A percentile compares a stretch with the other conserved stretches of the same genome.
These are phyloP conservation scores for Neoitamus cyanurus DNA, from an alignment of 2,888 invertebrate species.

Conservation along the genomic window DNA sequence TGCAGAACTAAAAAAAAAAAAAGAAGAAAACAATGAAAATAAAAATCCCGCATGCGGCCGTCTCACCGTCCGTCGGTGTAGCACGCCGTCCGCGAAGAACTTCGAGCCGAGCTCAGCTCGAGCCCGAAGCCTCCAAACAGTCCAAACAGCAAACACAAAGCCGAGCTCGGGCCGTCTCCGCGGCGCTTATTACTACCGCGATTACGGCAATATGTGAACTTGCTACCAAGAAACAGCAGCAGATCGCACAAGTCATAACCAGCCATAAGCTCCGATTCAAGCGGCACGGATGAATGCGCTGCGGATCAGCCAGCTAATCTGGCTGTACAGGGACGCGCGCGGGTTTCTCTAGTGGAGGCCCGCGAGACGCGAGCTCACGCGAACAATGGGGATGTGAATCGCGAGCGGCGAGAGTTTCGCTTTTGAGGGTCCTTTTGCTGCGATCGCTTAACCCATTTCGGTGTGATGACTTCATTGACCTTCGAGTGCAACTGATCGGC, in stretches of 20 bases:
- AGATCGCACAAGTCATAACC: not conserved
- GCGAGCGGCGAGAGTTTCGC: not conserved
- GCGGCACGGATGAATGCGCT: conserved; percentile 14
- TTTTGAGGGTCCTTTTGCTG: not conserved
- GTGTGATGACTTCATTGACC: conserved; percentile 16
- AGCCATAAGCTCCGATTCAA: not conserved
- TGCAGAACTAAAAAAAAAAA: conserved; percentile 4
- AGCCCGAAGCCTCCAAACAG: not conserved
- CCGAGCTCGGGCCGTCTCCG: not conserved
- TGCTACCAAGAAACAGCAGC: not conserved
- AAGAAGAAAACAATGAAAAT: not conserved
- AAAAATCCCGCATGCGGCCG: not conserved
- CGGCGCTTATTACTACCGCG: not conserved
- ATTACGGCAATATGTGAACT: conserved; percentile 28
- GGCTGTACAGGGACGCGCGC: not conserved
- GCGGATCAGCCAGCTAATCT: conserved; percentile 17
- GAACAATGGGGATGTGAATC: not conserved
- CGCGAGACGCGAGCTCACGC: not conserved
- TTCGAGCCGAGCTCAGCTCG: not conserved
- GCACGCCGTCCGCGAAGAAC: not conserved
- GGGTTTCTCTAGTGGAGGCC: not conserved
- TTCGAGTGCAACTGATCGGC: not conserved
- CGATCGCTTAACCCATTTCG: not conserved
- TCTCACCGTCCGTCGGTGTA: not conserved
- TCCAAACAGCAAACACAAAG: not conserved